These are phyloP conservation scores for Odontomyia ornata DNA, from an alignment of 2,888 invertebrate species.

Conservation along the genomic window DNA sequence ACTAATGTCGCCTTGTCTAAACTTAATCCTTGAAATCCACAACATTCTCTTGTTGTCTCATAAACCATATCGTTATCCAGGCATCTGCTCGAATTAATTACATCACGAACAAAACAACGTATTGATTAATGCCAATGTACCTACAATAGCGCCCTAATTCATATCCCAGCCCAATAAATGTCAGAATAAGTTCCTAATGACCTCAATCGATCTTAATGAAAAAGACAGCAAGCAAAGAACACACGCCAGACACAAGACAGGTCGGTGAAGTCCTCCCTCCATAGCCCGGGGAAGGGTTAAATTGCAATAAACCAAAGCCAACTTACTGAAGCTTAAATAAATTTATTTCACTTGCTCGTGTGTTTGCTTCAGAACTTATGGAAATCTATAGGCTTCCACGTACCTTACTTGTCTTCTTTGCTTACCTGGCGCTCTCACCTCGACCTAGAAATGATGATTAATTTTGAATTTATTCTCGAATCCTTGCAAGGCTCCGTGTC, in stretches of 20 bases:
- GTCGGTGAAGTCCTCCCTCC: too few relatives aligned
- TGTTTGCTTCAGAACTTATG: background rate
- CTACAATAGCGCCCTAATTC: background rate
- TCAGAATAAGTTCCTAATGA: slow-evolving; percentile 4
- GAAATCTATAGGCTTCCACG: background rate
- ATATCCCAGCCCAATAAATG: slow-evolving; percentile 10
- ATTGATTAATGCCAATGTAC: background rate
- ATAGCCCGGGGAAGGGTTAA: background rate
- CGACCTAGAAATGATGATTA: background rate
- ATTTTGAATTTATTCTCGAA: background rate
- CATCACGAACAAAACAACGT: background rate
- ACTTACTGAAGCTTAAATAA: background rate
- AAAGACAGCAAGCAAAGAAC: background rate
- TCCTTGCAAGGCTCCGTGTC: too few relatives aligned
- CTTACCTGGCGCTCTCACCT: background rate
- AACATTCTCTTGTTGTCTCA: too few relatives aligned
- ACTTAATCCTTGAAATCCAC: too few relatives aligned
- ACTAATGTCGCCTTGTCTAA: too few relatives aligned
- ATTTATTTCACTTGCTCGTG: background rate
- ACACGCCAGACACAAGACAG: background rate
- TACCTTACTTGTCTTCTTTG: background rate
- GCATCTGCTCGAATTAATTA: background rate
- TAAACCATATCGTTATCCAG: too few relatives aligned
- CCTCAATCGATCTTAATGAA: slow-evolving; percentile 14
- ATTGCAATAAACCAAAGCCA: too few relatives aligned